phyloP scores from a whole-genome alignment of 2,888 invertebrate genomes.

The Rambutsinella grinnellia region DNA sequence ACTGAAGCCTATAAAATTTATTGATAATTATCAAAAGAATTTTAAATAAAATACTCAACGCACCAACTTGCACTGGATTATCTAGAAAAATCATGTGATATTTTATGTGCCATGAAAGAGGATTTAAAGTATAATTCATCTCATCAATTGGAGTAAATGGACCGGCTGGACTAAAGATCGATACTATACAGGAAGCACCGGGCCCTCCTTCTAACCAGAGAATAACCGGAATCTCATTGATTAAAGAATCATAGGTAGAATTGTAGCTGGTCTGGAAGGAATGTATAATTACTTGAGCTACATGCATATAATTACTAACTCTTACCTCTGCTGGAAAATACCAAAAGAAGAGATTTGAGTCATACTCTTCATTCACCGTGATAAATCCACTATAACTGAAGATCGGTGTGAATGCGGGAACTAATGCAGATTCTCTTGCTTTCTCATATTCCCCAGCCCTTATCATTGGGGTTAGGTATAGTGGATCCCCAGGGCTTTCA shows the following conservation, averaged over 20 bases:
- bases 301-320: no score
- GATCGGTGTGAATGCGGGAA: conserved; percentile 48
- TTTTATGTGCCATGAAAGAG: conserved; percentile 68
- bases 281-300: no score
- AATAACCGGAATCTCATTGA: conserved; percentile 68
- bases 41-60: not conserved
- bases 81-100: conserved; percentile 70
- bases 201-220: conserved; percentile 71
- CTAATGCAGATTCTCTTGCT: conserved; percentile 36
- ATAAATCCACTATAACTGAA: conserved; percentile 69
- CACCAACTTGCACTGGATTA: conserved; percentile 69
- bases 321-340: conserved; percentile 68
- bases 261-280: no score
- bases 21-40: not conserved
- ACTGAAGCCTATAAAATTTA: conserved; percentile 38
- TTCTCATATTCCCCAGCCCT: conserved; percentile 15
- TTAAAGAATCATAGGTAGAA: no score
- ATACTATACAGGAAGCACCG: conserved; percentile 68
- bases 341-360: no score
- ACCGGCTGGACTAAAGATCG: conserved; percentile 69
- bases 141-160: conserved; percentile 64
- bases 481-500: conserved; percentile 24
- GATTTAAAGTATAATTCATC: conserved; percentile 67
- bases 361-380: conserved; percentile 69
- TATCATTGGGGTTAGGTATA: conserved; percentile 43